Conservation (phyloP, 64 coral and sea anemone species). For the Exaiptasia diaphana region DNA sequence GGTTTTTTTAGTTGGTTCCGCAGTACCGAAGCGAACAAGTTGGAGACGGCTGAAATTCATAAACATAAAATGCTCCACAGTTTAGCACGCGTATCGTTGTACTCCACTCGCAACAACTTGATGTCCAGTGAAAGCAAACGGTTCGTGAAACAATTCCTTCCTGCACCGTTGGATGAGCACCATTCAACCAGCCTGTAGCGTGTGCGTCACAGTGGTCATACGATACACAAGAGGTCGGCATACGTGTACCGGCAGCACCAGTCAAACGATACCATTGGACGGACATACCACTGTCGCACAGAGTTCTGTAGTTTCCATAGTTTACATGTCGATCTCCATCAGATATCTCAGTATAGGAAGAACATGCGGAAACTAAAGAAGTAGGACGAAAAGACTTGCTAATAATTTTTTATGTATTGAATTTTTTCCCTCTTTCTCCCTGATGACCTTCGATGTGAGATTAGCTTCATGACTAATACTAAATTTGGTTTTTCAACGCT, state of each 20-base stretch:
- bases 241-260: background rate
- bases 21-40: constrained; percentile 27
- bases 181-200: constrained; percentile 34
- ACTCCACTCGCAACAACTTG: constrained; percentile 5
- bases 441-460: no score
- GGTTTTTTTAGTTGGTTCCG: background rate
- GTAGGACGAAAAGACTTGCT: no score
- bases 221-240: constrained; percentile 2
- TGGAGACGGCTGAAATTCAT: constrained; percentile 19
- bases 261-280: constrained; percentile 33
- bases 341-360: background rate
- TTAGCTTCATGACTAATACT: no score
- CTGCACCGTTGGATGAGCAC: background rate
- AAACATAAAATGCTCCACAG: constrained; percentile 23
- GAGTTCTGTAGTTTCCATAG: background rate
- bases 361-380: background rate
- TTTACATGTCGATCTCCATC: background rate
- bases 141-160: background rate
- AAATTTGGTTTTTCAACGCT: no score
- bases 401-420: no score
- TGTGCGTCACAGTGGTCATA: constrained; percentile 11
- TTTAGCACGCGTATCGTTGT: constrained; percentile 5
- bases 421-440: no score
- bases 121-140: constrained; percentile 39
- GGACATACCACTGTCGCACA: background rate